Evolutionary conservation across 2,797 vertebrate species (phyloP).

Genomic region (Pteropus rufus): DNA sequence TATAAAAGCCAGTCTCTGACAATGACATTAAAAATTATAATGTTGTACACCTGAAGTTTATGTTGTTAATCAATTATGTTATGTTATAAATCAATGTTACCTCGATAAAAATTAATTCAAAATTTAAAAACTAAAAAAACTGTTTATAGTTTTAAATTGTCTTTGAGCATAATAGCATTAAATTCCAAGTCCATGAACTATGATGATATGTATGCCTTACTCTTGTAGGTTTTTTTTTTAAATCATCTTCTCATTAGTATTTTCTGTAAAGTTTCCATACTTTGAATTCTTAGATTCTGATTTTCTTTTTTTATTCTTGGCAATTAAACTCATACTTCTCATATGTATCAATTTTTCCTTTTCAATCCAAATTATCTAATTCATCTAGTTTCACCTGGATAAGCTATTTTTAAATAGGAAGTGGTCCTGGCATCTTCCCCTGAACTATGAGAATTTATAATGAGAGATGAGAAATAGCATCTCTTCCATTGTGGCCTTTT

Average conservation of each 20-base stretch:
- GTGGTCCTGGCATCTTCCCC: neutral
- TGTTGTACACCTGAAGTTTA: neutral
- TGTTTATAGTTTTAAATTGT: constrained; percentile 30
- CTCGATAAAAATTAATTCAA: neutral
- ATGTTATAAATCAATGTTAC: neutral
- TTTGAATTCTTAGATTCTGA: neutral
- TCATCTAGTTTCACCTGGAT: constrained; percentile 18
- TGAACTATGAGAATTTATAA: constrained; percentile 18
- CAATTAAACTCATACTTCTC: constrained; percentile 34
- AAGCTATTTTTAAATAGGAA: constrained; percentile 25
- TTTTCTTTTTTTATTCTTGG: constrained; percentile 16
- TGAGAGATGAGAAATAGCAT: neutral
- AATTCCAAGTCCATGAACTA: neutral
- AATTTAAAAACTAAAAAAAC: neutral
- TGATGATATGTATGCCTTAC: neutral
- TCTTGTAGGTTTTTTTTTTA: neutral
- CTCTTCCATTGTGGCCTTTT: neutral
- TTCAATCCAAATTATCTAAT: constrained; percentile 37
- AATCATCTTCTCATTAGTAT: neutral
- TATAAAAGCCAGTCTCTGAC: neutral
- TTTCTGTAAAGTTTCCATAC: neutral
- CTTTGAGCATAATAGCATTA: neutral
- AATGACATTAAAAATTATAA: neutral
- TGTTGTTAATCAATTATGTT: neutral
- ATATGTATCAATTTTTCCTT: neutral